These are phyloP conservation scores for Brachyopa scutellaris DNA, from an alignment of 2,888 invertebrate genomes.

Conservation along the genomic window DNA sequence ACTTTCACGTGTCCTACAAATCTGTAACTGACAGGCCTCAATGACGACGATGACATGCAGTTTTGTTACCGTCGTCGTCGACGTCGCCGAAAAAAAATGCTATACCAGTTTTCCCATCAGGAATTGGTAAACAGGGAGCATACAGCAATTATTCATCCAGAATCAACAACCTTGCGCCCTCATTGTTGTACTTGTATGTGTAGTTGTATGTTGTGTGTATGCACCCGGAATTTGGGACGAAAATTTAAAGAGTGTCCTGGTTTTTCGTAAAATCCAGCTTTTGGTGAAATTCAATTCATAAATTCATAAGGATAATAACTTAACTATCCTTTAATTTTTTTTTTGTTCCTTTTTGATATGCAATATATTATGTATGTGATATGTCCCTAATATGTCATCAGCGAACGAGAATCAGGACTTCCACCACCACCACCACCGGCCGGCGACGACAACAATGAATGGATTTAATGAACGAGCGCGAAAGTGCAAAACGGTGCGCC, in stretches of 20 bases:
- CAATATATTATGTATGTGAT: not conserved
- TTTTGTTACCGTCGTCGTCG: conserved; percentile 69
- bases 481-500: conserved; percentile 67
- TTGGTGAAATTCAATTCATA: conserved; percentile 54
- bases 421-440: not conserved
- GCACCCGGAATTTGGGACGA: conserved; percentile 48
- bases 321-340: conserved; percentile 49
- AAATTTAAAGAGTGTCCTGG: conserved; percentile 51
- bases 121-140: conserved; percentile 68
- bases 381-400: conserved; percentile 60
- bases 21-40: conserved; percentile 71
- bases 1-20: conserved; percentile 70
- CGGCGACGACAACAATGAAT: conserved; percentile 32
- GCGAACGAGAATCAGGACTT: conserved; percentile 2
- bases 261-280: conserved; percentile 24
- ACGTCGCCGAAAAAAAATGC: conserved; percentile 32
- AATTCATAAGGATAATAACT: conserved; percentile 70
- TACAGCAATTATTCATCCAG: conserved; percentile 72
- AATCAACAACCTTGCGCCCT: conserved; percentile 71
- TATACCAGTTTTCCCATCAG: conserved; percentile 54
- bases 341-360: conserved; percentile 4
- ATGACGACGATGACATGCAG: conserved; percentile 72
- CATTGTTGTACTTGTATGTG: conserved; percentile 5
- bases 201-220: conserved; percentile 1
- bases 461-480: conserved; percentile 70